These are phyloP conservation scores for Drosophila lacteicornis DNA, from an alignment of 1,140 invertebrate species.

Conservation along the genomic window DNA sequence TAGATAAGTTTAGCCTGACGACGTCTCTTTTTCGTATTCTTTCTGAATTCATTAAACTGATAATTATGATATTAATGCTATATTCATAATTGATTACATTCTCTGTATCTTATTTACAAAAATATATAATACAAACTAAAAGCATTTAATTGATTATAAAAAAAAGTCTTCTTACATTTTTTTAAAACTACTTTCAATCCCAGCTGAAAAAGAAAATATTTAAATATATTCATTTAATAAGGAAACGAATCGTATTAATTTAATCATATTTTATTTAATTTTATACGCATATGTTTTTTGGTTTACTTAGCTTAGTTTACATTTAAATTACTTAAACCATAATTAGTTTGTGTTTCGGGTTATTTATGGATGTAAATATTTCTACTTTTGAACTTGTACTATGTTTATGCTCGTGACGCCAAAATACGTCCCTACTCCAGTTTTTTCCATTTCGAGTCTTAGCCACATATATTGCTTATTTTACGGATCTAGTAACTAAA, in stretches of 20 bases:
- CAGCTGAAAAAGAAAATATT: background rate
- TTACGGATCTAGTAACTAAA: constrained; percentile 53
- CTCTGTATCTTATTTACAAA: too few species aligned
- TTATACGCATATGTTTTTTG: constrained; percentile 21
- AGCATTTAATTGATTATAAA: too few species aligned
- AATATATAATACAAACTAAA: too few species aligned
- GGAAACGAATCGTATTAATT: background rate
- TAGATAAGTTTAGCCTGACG: too few species aligned
- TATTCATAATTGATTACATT: too few species aligned
- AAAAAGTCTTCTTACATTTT: too few species aligned
- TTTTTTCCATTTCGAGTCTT: constrained; percentile 12
- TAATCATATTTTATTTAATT: constrained; percentile 37
- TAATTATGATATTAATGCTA: too few species aligned
- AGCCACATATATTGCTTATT: constrained; percentile 61
- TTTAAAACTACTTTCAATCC: too few species aligned
- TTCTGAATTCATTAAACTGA: too few species aligned
- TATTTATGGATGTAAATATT: constrained; percentile 62
- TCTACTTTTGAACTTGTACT: constrained; percentile 78
- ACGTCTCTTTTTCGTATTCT: too few species aligned
- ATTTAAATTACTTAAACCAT: constrained; percentile 35
- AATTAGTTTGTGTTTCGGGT: constrained; percentile 26
- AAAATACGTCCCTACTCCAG: constrained; percentile 41
- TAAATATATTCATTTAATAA: background rate
- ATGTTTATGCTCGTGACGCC: constrained; percentile 73
- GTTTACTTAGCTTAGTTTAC: constrained; percentile 36